A percentile compares a stretch with the other conserved stretches of the same genome.
Evolutionary conservation across 2,113 vertebrate genomes (phyloP).

Genomic region (Ceuthmochares aereus): DNA sequence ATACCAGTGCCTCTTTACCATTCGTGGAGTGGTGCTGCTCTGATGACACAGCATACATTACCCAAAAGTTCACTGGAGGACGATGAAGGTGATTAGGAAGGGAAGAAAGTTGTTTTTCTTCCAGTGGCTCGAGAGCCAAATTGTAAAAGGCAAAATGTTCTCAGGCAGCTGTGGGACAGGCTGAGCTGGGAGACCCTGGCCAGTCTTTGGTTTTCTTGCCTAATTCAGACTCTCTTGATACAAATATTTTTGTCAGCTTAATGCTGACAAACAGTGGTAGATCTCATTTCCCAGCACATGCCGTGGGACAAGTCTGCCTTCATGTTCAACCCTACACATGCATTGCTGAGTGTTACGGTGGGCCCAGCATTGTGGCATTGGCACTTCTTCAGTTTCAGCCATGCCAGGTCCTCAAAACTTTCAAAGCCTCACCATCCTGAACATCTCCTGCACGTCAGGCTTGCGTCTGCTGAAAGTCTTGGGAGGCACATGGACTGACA

Average conservation of each 20-base stretch:
- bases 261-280: background rate
- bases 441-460: background rate
- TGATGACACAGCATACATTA: conserved; percentile 26
- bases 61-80: conserved; percentile 34
- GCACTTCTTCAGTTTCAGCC: background rate
- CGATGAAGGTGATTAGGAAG: background rate
- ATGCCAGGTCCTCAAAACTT: background rate
- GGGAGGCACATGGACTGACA: background rate
- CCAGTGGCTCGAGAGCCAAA: background rate
- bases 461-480: background rate
- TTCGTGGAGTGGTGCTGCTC: background rate
- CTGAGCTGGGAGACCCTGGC: background rate
- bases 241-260: background rate
- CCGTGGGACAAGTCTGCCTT: background rate
- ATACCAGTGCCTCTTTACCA: background rate
- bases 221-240: background rate
- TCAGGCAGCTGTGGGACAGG: background rate
- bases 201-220: background rate
- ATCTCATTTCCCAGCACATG: rapidly evolving
- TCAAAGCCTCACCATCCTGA: rapidly evolving
- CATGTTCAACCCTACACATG: rapidly evolving
- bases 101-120: conserved; percentile 21
- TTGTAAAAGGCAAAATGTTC: background rate
- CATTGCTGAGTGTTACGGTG: rapidly evolving
- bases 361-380: background rate